Evolutionary conservation across 1,140 invertebrate species (phyloP).

Genomic region (Leptinotarsa undecemlineata): DNA sequence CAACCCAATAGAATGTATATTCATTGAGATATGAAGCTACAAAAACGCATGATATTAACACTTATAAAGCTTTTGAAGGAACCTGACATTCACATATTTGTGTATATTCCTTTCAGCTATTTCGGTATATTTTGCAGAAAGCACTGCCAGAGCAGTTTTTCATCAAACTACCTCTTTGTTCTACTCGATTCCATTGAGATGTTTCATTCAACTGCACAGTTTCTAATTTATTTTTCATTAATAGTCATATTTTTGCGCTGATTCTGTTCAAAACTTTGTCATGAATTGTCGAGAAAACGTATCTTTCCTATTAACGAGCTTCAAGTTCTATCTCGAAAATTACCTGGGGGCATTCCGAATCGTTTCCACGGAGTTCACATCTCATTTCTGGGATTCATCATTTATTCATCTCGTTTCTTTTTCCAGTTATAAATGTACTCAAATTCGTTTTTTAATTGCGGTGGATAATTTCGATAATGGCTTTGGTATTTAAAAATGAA

Average conservation of each 20-base stretch:
- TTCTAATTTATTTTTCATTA: too few relatives aligned
- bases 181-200: too few relatives aligned
- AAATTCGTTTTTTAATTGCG: not conserved
- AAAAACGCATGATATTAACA: too few relatives aligned
- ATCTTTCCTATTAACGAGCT: conserved; percentile 1
- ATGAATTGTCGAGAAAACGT: not conserved
- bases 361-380: conserved; percentile 7
- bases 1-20: too few relatives aligned
- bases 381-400: not conserved
- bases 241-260: not conserved
- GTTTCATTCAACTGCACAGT: too few relatives aligned
- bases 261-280: not conserved
- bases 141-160: too few relatives aligned
- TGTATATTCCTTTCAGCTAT: too few relatives aligned
- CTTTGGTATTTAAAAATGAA: not conserved
- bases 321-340: not conserved
- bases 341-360: not conserved
- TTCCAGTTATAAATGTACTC: not conserved
- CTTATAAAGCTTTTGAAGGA: too few relatives aligned
- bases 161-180: too few relatives aligned
- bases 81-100: too few relatives aligned
- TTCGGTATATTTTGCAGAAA: too few relatives aligned
- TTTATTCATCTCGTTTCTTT: conserved; percentile 1
- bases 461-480: not conserved
- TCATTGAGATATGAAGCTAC: too few relatives aligned